Percentiles rank a stretch among this genome's conserved stretches.
Conservation (phyloP, 2,113 vertebrate genomes). For the Clarias batrachus region DNA sequence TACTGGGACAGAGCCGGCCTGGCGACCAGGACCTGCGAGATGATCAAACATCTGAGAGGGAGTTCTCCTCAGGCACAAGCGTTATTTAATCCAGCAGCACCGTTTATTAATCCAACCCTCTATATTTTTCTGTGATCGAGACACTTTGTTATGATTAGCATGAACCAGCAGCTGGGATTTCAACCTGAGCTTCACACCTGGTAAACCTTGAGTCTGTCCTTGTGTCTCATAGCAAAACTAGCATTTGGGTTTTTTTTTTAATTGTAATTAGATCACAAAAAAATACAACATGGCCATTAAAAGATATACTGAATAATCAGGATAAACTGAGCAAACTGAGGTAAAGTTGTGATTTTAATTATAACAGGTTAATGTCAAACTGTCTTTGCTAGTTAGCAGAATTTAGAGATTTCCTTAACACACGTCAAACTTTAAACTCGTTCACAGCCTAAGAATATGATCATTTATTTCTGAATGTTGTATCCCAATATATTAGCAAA, state of each 20-base stretch:
- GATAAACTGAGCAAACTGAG: neutral
- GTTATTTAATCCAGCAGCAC: conserved; percentile 6
- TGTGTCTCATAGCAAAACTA: neutral
- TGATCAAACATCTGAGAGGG: neutral
- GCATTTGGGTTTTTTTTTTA: neutral
- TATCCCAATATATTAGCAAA: neutral
- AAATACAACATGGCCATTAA: neutral
- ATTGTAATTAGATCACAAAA: neutral
- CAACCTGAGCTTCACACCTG: conserved; percentile 8
- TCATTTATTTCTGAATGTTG: neutral
- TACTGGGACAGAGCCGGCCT: neutral
- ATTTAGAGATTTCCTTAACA: neutral
- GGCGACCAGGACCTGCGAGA: neutral
- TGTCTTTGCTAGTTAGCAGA: neutral
- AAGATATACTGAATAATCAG: neutral
- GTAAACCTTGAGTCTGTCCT: neutral
- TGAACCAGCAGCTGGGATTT: conserved; percentile 24
- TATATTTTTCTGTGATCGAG: conserved; percentile 17
- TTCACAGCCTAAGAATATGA: neutral
- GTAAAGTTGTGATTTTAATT: neutral
- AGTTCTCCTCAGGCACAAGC: neutral
- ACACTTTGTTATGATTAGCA: conserved; percentile 6
- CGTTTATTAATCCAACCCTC: conserved; percentile 20
- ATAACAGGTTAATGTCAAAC: neutral
- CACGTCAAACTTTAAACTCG: neutral